Base-by-base conservation (phyloP, 2,797 vertebrate species). In the Acrocephalus scirpaceus region DNA sequence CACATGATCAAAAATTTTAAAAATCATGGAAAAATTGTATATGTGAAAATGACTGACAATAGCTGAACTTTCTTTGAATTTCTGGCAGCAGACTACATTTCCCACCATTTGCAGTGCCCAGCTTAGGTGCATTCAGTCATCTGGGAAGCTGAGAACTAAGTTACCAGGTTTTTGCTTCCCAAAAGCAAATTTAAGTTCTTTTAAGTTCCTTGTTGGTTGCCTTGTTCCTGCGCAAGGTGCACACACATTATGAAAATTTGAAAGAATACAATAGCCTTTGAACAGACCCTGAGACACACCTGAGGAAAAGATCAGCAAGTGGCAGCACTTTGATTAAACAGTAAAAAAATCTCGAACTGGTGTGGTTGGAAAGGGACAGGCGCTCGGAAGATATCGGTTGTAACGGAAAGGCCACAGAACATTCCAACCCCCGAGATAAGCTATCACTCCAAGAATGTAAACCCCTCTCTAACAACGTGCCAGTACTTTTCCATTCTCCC, bases 21-120 rank as follows among this genome's bases (percentile, higher is more conserved):
- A 62, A 40, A 54, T 4, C 0, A 51, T 10, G 2, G 6, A 48
- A 50, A 61, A 62, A 15, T 16, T 40, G 3, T 32, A 23, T 3
- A 32, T 15, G 2, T 16, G 2, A 29, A 70, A 13, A 19, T 36
- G 4, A 26, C 2, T 70, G 9, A 15, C 3, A 54, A 14, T 22
- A 64, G 4, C 17, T 66, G 3, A 83, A 9, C 1, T 58, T 62
- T 20, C 2, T 30, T 76, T 54, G 23, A 62, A 32, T 86, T 76
- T 32, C 47, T 67, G 22, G 3, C 26, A 42, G 22, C 25, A 62
- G 11, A 30, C 15, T 69, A 4, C 4, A 18, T 73, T 60, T 32
- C 27, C 3, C 15, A 44, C 10, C 10, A n/a, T 56, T 90, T 51
- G 11, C 40, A 74, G 9, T 48, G 12, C 7, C 16, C 36, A 76